Base-by-base conservation (phyloP, 2,113 vertebrate genomes). In the Elachura formosa region DNA sequence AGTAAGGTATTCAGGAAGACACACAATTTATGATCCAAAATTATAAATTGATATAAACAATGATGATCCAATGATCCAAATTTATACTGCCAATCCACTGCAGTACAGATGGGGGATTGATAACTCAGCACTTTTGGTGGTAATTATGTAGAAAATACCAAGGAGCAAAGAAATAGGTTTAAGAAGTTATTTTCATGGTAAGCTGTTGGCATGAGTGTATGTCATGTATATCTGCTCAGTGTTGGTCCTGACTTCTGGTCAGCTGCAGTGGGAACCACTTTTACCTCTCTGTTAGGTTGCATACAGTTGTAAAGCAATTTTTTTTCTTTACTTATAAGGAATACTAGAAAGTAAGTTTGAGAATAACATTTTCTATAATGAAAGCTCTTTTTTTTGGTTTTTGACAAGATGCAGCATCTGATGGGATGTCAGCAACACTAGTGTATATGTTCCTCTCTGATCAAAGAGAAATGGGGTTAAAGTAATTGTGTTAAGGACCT, bases 201-300 rank as follows among this genome's bases (percentile, higher is more conserved):
- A 23, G 43, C 0, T 1, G 3, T 45, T 68, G 41, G 11, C 4
- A 2, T 22, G 36, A 43, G 19, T 10, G 11, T 45, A 4, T 36
- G 21, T 52, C 0, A 0, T 33, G 17, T 68, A 3, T 21, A 4
- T 75, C 14, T 40, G 16, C 14, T 66, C 23, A 36, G 40, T 46
- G 7, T 2, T 75, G 52, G 25, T 78, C 10, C 3, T 77, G 55
- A 54, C 33, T 33, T 38, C 24, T 78, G 38, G 19, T 36, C 33
- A 89, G 5, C 36, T 68, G 41, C 34, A 54, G 33, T 2, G 2
- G 14, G 17, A 75, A 7, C 24, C 61, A 8, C 77, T 84, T 68
- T 45, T 40, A 68, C 20, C 11, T 59, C 33, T 40, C 18, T 26
- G 14, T 67, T 78, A 59, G 38, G 10, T 16, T 91, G 41, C 21